Evolutionary conservation across 2,797 vertebrate species (phyloP).

Genomic region (Adelosebastes latens): DNA sequence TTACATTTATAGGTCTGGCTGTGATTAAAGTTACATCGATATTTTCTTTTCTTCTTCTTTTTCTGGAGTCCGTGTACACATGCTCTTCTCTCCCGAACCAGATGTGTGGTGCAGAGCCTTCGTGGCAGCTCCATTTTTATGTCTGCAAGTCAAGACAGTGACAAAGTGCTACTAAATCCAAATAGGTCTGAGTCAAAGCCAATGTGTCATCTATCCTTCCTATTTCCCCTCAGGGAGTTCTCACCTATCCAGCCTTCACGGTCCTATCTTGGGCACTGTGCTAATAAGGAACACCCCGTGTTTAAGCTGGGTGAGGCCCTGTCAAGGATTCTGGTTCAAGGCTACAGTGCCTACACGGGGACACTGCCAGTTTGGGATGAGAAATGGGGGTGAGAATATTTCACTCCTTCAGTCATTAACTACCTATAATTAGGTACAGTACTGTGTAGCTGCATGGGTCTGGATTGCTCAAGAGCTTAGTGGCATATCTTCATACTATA

Average conservation of each 20-base stretch:
- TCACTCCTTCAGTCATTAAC: slow-evolving; percentile 88
- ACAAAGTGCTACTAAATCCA: slow-evolving; percentile 69
- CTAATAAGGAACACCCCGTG: slow-evolving; percentile 64
- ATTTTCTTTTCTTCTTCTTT: slow-evolving; percentile 59
- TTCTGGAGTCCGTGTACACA: slow-evolving; percentile 6
- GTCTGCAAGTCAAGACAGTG: slow-evolving; percentile 61
- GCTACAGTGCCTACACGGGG: slow-evolving; percentile 24
- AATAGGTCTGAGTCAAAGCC: slow-evolving; percentile 60
- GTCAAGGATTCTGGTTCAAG: slow-evolving; percentile 52
- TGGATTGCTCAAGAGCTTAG: slow-evolving; percentile 33
- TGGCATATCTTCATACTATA: slow-evolving; percentile 9
- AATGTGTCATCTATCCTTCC: slow-evolving; percentile 69
- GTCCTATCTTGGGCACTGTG: slow-evolving; percentile 61
- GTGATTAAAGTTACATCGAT: slow-evolving; percentile 68
- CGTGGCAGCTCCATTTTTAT: slow-evolving; percentile 45
- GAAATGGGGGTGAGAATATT: slow-evolving; percentile 44
- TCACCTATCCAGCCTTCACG: slow-evolving; percentile 43
- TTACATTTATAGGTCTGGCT: slow-evolving; percentile 67
- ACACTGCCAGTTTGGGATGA: slow-evolving; percentile 48
- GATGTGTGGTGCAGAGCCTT: slow-evolving; percentile 22
- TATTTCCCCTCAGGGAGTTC: slow-evolving; percentile 42
- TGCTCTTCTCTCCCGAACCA: slow-evolving; percentile 30
- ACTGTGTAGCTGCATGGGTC: slow-evolving; percentile 82
- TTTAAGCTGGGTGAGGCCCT: slow-evolving; percentile 60
- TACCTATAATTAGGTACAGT: slow-evolving; percentile 88